phyloP scores from a whole-genome alignment of 2,113 vertebrate species.

The Lathamus discolor region DNA sequence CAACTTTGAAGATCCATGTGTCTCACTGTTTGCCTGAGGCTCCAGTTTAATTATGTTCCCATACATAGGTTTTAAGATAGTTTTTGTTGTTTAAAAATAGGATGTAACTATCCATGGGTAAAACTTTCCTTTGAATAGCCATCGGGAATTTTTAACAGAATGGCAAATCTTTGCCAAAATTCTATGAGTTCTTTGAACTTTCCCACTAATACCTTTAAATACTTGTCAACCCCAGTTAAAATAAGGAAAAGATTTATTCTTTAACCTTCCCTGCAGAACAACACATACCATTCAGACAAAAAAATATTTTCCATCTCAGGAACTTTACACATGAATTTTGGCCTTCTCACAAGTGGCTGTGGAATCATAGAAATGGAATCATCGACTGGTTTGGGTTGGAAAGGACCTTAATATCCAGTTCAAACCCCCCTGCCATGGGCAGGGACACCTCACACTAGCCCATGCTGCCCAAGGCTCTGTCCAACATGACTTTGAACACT shows the following conservation, averaged over 20 bases:
- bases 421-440: not conserved
- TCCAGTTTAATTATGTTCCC: not conserved
- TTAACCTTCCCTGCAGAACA: not conserved
- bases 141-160: not conserved
- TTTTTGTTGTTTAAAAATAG: not conserved
- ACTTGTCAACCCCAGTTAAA: not conserved
- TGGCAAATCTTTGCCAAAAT: not conserved
- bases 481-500: not conserved
- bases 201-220: not conserved
- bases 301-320: not conserved
- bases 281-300: not conserved
- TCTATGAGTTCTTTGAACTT: not conserved
- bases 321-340: not conserved
- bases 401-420: not conserved
- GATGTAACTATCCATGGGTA: fast-evolving
- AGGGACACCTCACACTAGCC: not conserved
- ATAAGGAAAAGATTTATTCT: not conserved
- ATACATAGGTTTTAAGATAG: fast-evolving
- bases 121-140: not conserved
- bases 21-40: not conserved
- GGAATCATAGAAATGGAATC: not conserved
- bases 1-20: not conserved
- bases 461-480: not conserved
- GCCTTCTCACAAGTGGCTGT: not conserved
- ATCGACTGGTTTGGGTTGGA: not conserved